Base-by-base conservation (phyloP, 23 tunicate species). In the Aplidium turbinatum region DNA sequence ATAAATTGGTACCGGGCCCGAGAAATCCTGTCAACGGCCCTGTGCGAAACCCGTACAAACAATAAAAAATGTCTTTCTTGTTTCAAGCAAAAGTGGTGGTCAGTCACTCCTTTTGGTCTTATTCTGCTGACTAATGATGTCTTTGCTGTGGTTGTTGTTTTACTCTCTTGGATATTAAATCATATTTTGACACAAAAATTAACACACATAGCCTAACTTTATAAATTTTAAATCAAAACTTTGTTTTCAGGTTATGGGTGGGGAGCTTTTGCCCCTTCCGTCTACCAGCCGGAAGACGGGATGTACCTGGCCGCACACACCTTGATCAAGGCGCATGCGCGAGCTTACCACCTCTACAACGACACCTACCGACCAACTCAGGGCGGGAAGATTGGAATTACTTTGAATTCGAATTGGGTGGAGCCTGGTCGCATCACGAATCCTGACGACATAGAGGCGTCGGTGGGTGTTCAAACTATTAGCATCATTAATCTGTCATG, bases 241-340 rank as follows among this genome's bases (percentile, higher is more conserved):
- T 4, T 50, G 16, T 3, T 6, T 30, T 46, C 62, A 91, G 97
- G 97, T 27, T 91, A 91, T 70, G 92, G 92, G 46, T 77, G 47
- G 7, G 97, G 77, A 1, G 66, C 80, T 1, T 91, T 91, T 79
- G 97, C 97, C 5, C 97, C 97, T n/a, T 79, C 82, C 20, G 38
- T 52, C 24, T 54, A 62, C 68, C 57, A 63, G 18, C 82, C 82
- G 34, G 92, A 78, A 1, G 74, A 84, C 20, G 97, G 97, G 29
- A 74, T 78, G 46, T 95, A 95, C 48, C 55, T 38, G 63, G 92
- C 92, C n/a, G 96, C 98, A 13, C 99, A 95, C 82, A 82, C 86
- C 36, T 48, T 95, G 2, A 67, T 95, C 47, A 82, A 89, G 33
- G 80, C 99, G 31, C 99, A 95, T 75, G 91, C 99, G 1, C 54